These are phyloP conservation scores for Thymelicus acteon DNA, from an alignment of 2,888 invertebrate genomes.

Conservation along the genomic window DNA sequence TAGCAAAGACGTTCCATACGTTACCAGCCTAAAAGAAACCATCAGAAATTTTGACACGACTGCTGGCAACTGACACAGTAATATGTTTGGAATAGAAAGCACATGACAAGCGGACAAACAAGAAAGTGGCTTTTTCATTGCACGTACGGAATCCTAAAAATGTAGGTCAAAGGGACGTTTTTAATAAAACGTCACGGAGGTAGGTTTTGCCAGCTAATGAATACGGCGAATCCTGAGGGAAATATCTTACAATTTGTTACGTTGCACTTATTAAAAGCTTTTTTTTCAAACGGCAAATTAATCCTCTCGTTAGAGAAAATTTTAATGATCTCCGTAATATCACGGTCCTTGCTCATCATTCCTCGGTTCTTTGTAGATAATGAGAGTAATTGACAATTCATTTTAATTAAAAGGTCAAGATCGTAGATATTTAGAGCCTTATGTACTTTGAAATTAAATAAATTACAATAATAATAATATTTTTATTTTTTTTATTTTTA, in stretches of 20 bases:
- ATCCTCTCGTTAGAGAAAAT: slow-evolving; percentile 5
- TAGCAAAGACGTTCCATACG: too few species aligned
- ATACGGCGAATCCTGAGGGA: not conserved
- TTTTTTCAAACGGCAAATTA: not conserved
- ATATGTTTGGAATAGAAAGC: too few species aligned
- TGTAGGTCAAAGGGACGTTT: not conserved
- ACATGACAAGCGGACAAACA: not conserved
- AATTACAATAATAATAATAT: too few species aligned
- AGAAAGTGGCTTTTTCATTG: not conserved
- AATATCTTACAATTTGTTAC: slow-evolving; percentile 8
- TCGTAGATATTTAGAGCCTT: too few species aligned
- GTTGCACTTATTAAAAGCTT: slow-evolving; percentile 12
- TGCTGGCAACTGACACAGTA: too few species aligned
- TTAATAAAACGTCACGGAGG: slow-evolving; percentile 8
- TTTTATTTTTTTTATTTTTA: too few species aligned
- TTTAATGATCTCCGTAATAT: slow-evolving; percentile 10
- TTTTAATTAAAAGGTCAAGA: not conserved
- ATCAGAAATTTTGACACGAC: too few species aligned
- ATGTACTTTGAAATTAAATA: too few species aligned
- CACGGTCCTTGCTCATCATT: slow-evolving; percentile 4
- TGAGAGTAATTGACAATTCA: not conserved
- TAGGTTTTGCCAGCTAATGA: slow-evolving; percentile 7
- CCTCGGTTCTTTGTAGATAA: not conserved
- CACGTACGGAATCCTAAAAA: not conserved
- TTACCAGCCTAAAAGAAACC: too few species aligned